Evolutionary conservation across 2,113 vertebrate species (phyloP).

Genomic region (Rallus limicola): DNA sequence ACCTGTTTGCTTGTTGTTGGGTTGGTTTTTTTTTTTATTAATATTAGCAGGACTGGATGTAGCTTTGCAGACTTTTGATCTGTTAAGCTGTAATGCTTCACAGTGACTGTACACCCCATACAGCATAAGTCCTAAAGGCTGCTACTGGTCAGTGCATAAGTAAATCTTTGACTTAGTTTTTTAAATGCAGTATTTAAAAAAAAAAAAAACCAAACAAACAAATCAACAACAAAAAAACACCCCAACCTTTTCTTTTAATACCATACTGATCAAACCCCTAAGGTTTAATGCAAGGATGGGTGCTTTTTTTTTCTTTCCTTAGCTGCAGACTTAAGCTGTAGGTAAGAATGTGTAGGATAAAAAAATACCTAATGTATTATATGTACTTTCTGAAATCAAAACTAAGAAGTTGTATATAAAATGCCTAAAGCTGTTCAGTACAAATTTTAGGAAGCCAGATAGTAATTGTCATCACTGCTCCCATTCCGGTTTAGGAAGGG

Average conservation of each 20-base stretch:
- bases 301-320: neutral
- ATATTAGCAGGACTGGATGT: neutral
- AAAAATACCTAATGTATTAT: too few relatives aligned
- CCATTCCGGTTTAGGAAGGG: neutral
- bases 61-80: neutral
- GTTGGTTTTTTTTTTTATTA: neutral
- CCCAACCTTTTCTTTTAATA: neutral
- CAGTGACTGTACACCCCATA: too few relatives aligned
- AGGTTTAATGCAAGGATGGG: neutral
- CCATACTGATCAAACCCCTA: neutral
- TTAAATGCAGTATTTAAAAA: too few relatives aligned
- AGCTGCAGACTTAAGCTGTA: neutral
- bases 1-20: neutral
- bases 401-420: neutral
- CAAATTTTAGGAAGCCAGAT: neutral
- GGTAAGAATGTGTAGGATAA: neutral
- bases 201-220: too few relatives aligned
- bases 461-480: neutral
- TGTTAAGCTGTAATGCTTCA: neutral
- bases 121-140: neutral
- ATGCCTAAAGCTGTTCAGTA: neutral
- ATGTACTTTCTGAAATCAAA: neutral
- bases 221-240: too few relatives aligned
- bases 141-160: neutral
- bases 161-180: neutral